Conservation (phyloP, 2,888 invertebrate species). For the Apamea monoglypha region DNA sequence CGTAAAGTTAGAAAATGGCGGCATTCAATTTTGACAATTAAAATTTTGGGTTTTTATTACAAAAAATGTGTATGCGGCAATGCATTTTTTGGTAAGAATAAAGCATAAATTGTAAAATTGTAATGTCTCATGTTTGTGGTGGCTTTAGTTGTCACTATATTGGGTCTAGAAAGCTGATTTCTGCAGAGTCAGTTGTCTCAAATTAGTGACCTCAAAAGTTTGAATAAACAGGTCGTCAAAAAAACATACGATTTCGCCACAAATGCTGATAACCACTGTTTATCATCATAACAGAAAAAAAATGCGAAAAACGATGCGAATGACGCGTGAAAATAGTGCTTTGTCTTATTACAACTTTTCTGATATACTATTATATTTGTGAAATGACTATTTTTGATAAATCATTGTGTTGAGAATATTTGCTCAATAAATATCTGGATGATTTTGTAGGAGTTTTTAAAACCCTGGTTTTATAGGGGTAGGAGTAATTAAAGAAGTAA, state of each 20-base stretch:
- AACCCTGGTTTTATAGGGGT: not conserved
- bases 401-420: conserved; percentile 22
- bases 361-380: conserved; percentile 38
- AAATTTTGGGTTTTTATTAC: not conserved
- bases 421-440: conserved; percentile 22
- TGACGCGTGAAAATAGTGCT: not conserved
- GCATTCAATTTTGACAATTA: not conserved
- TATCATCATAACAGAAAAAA: not conserved
- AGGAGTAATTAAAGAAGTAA: not conserved
- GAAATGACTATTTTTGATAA: conserved; percentile 27
- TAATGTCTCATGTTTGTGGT: too few relatives aligned
- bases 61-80: not conserved
- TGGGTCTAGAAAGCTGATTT: conserved; percentile 11
- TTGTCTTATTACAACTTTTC: not conserved
- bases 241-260: not conserved
- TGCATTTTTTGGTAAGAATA: not conserved
- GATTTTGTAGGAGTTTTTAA: not conserved
- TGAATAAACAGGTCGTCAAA: not conserved
- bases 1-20: not conserved
- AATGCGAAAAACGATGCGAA: conserved; percentile 12
- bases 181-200: conserved; percentile 32
- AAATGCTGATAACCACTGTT: not conserved
- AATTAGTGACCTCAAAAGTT: not conserved
- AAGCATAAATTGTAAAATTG: too few relatives aligned
- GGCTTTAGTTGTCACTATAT: conserved; percentile 8